Base-by-base conservation (phyloP, 1,140 invertebrate species). In the Sarcophaga bullata region DNA sequence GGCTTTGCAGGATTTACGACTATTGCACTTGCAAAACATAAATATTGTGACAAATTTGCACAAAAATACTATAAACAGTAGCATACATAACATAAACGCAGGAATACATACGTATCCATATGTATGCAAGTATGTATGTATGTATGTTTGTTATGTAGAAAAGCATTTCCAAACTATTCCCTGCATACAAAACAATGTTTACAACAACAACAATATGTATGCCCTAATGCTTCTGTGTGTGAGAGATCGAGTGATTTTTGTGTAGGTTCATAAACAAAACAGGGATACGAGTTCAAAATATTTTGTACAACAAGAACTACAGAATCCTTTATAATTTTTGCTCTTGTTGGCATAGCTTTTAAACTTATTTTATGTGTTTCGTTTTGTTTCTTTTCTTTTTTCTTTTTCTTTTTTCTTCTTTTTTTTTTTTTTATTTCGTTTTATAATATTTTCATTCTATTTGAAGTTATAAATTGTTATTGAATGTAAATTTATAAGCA, bases 1-100 rank as follows among this genome's bases (percentile, higher is more conserved):
- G 75, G 75, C 75, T 78, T 78, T 78, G 75, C 48, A 78, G 75
- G 75, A 78, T 78, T 78, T 78, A 78, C 75, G 75, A 78, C 75
- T 50, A 78, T 78, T 78, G 75, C 75, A 78, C 75, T 78, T 78
- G 37, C 49, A 48, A 50, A 78, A 50, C 75, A 78, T 78, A 78
- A 78, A 78, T 78, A 78, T 78, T 78, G 75, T 52, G 75, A 78
- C 75, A 78, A 78, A 78, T 78, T 78, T 78, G 75, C 75, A 78
- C 75, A 78, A 78, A 78, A 78, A 78, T 17, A 50, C 75, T 13
- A 52, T 78, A 50, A 78, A 50, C 75, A 37, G 25, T 37, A 37
- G 25, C 25, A 78, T n/a, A 73, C 49, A 78, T 7, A 48, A 73
- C 49, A 78, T 7, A 48, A 49, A 17, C 15, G 15, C 25, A 72